Percentiles rank a stretch among this genome's conserved stretches.
Evolutionary conservation across 2,113 vertebrate species (phyloP).

Genomic region (Neomonachus schauinslandi): DNA sequence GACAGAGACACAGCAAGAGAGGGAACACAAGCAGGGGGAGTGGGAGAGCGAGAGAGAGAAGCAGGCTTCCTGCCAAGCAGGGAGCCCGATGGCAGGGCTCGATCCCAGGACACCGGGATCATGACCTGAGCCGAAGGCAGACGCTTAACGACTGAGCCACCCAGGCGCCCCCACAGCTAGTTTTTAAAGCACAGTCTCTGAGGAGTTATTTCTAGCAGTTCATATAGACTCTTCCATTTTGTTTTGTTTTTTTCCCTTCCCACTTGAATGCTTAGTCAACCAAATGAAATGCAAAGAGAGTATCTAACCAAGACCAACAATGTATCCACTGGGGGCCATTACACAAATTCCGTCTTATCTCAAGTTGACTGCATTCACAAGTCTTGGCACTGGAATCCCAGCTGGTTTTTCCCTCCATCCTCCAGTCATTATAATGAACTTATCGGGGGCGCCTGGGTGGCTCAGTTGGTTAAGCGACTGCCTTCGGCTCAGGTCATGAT

Average conservation of each 20-base stretch:
- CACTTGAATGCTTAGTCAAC: neutral
- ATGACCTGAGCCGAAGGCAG: too few relatives aligned
- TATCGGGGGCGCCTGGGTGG: too few relatives aligned
- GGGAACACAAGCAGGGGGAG: too few relatives aligned
- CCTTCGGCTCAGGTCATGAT: too few relatives aligned
- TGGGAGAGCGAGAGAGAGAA: too few relatives aligned
- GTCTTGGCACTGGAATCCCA: neutral
- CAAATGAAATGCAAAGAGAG: neutral
- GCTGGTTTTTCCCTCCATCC: neutral
- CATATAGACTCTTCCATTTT: neutral
- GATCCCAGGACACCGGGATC: too few relatives aligned
- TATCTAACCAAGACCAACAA: neutral
- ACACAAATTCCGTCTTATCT: neutral
- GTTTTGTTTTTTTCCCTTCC: neutral
- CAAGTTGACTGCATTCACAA: neutral
- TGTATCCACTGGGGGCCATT: neutral
- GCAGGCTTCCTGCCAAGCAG: too few relatives aligned
- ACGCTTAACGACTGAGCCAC: too few relatives aligned
- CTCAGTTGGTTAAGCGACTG: too few relatives aligned
- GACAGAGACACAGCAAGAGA: too few relatives aligned
- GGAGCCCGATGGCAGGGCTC: too few relatives aligned
- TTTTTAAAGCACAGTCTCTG: neutral
- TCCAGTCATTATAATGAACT: neutral
- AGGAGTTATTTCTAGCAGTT: neutral
- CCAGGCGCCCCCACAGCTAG: neutral